These are phyloP conservation scores for Drosophila arawakana DNA, from an alignment of 1,140 invertebrate species.

Conservation along the genomic window DNA sequence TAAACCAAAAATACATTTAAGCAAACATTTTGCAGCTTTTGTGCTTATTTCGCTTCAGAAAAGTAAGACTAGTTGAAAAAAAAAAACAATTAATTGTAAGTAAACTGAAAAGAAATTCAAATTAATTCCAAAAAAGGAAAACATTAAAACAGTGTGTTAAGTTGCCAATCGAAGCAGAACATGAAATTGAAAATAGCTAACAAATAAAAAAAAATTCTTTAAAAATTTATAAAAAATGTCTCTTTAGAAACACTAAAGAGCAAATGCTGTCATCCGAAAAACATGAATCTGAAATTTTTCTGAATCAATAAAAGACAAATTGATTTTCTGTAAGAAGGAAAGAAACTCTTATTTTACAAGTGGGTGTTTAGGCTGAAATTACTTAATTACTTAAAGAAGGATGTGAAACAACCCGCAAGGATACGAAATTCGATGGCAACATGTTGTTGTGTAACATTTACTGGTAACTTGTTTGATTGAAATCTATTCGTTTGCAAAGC, in stretches of 20 bases:
- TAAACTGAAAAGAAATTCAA: slow-evolving; percentile 36
- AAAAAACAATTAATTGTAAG: slow-evolving; percentile 66
- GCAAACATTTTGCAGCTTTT: slow-evolving; percentile 83
- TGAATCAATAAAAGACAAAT: slow-evolving; percentile 84
- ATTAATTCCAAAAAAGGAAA: slow-evolving; percentile 27
- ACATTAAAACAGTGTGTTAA: slow-evolving; percentile 14
- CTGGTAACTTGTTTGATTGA: slow-evolving; percentile 78
- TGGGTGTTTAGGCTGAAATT: too few species aligned
- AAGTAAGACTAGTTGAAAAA: slow-evolving; percentile 80
- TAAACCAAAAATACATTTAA: slow-evolving; percentile 71
- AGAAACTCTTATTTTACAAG: slow-evolving; percentile 6
- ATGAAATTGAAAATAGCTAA: slow-evolving; percentile 67
- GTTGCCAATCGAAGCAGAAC: slow-evolving; percentile 24
- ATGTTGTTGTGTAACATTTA: slow-evolving; percentile 51
- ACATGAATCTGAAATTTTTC: slow-evolving; percentile 81
- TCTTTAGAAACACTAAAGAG: slow-evolving; percentile 69
- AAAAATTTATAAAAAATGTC: slow-evolving; percentile 53
- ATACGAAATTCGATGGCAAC: slow-evolving; percentile 67
- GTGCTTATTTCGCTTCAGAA: slow-evolving; percentile 83
- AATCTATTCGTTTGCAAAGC: slow-evolving; percentile 70
- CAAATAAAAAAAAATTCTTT: slow-evolving; percentile 56
- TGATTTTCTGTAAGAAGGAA: slow-evolving; percentile 84
- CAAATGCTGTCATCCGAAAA: slow-evolving; percentile 78
- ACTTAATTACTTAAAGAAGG: too few species aligned
- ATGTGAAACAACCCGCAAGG: slow-evolving; percentile 38